phyloP scores from a whole-genome alignment of 1,140 invertebrate genomes.

The Euura lappo region DNA sequence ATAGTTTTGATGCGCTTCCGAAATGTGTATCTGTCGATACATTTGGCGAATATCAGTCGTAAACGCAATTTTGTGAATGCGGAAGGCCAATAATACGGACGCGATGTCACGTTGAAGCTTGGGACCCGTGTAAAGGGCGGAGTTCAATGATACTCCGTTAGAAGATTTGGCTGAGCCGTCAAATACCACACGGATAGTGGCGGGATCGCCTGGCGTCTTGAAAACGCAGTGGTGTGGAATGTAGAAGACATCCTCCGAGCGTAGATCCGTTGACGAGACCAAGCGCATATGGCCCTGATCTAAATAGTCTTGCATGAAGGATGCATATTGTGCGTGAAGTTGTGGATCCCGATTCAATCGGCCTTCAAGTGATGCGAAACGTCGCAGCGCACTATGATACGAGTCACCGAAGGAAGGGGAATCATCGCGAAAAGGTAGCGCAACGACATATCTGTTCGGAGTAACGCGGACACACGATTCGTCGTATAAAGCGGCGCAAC shows the following conservation, averaged over 20 bases:
- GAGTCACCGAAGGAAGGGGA: background rate
- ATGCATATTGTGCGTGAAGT: conserved; percentile 12
- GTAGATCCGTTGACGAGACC: background rate
- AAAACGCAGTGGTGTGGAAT: background rate
- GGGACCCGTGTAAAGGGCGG: conserved; percentile 13
- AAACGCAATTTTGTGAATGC: conserved; percentile 21
- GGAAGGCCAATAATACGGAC: conserved; percentile 13
- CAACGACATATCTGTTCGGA: background rate
- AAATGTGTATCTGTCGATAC: conserved; percentile 40
- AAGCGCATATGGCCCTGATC: conserved; percentile 34
- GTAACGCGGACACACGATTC: background rate
- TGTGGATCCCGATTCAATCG: background rate
- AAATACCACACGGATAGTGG: conserved; percentile 27
- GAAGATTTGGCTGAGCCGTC: conserved; percentile 14
- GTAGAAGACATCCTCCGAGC: background rate
- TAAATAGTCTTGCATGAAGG: conserved; percentile 43
- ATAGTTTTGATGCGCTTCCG: conserved; percentile 26
- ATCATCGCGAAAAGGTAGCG: background rate
- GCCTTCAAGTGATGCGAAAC: background rate
- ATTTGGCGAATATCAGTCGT: conserved; percentile 39
- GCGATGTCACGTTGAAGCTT: conserved; percentile 14
- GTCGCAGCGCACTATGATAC: background rate
- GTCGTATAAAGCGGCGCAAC: background rate
- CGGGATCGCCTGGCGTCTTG: conserved; percentile 3
- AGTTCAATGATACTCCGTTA: conserved; percentile 23